These are phyloP conservation scores for Rallus limicola DNA, from an alignment of 2,113 vertebrate species.

Conservation along the genomic window DNA sequence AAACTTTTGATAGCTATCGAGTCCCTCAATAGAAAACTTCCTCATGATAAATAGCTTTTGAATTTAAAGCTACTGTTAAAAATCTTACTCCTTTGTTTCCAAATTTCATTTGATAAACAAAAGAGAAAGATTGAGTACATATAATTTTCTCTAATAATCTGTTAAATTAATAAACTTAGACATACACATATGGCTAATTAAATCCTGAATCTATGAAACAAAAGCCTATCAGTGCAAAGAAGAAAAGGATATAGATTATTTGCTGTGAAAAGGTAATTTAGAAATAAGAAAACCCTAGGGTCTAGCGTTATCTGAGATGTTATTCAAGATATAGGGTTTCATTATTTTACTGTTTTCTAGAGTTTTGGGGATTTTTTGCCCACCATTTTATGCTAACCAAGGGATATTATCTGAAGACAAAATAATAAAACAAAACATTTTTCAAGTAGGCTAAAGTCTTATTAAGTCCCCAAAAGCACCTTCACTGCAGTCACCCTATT, in stretches of 20 bases:
- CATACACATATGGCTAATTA: background rate
- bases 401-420: background rate
- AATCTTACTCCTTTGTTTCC: background rate
- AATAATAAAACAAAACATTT: background rate
- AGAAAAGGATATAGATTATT: background rate
- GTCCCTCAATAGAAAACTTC: background rate
- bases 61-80: background rate
- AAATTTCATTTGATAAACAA: slow-evolving; percentile 1
- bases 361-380: background rate
- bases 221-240: background rate
- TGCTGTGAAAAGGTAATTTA: background rate
- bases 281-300: background rate
- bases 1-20: background rate
- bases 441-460: background rate
- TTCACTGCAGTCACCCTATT: background rate
- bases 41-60: background rate
- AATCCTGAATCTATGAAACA: background rate
- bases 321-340: background rate
- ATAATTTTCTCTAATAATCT: background rate
- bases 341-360: background rate
- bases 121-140: background rate
- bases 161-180: background rate
- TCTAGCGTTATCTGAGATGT: background rate
- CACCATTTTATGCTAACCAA: background rate
- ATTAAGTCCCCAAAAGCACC: background rate